phyloP scores from a whole-genome alignment of 30 jellyfish, hydroid and myxozoan species.

The Morbakka virulenta region DNA sequence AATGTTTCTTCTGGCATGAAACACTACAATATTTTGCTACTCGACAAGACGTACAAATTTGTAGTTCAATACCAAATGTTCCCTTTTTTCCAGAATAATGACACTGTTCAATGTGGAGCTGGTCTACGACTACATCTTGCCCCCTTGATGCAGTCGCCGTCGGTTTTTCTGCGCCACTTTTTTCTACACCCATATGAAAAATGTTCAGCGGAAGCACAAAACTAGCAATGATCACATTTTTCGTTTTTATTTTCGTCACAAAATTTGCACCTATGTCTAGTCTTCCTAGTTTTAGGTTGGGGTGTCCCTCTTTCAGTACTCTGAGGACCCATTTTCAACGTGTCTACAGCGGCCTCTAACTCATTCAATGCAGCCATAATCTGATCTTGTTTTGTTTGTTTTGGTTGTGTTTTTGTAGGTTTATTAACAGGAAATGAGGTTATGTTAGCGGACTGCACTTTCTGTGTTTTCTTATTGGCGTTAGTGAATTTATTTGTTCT shows the following conservation, averaged over 20 bases:
- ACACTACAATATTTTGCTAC: no score
- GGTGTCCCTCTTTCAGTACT: slow-evolving; percentile 5
- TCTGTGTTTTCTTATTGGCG: slow-evolving; percentile 14
- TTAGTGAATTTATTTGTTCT: slow-evolving; percentile 3
- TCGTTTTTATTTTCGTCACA: slow-evolving; percentile 25
- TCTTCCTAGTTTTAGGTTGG: slow-evolving; percentile 10
- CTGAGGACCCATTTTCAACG: slow-evolving; percentile 24
- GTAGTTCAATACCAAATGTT: no score
- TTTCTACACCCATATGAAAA: no score
- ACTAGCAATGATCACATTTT: no score
- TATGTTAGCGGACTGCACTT: no score
- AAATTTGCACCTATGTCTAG: slow-evolving; percentile 33
- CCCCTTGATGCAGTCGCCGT: no score
- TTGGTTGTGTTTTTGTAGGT: slow-evolving; percentile 17
- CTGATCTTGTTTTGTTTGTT: slow-evolving; percentile 21
- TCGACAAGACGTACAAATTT: no score
- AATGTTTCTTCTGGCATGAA: no score
- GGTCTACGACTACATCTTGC: no score
- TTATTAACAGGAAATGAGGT: background rate
- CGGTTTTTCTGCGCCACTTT: no score
- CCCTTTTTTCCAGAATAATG: no score
- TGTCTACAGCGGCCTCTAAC: slow-evolving; percentile 16
- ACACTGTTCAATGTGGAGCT: slow-evolving; percentile 24
- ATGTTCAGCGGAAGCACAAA: no score
- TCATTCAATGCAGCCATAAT: slow-evolving; percentile 26